phyloP scores from a whole-genome alignment of 2,888 invertebrate species.

The Petrolisthes cinctipes region DNA sequence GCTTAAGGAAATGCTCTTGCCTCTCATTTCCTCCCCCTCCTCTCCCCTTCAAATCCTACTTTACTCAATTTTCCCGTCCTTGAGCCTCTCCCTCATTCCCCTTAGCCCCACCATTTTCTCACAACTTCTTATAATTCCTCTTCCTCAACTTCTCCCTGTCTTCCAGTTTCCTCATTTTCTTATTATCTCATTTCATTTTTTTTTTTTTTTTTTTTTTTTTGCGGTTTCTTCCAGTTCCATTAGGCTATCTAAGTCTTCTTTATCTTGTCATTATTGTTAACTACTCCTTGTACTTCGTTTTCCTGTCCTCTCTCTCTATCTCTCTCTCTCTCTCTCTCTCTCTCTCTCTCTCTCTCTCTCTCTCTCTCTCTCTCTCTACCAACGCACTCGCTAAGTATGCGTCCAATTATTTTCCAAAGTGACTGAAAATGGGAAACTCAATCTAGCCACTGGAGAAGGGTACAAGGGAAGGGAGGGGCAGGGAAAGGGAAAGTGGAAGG shows the following conservation, averaged over 20 bases:
- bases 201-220: no score
- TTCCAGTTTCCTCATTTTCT: no score
- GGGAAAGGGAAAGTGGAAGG: neutral
- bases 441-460: neutral
- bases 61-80: no score
- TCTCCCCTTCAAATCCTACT: no score
- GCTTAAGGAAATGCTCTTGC: neutral
- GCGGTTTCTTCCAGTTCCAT: no score
- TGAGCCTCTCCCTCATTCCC: no score
- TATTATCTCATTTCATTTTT: no score
- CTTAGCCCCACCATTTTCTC: no score
- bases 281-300: neutral
- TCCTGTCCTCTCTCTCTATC: neutral
- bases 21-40: neutral
- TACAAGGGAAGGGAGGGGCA: neutral
- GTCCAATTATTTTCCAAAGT: neutral
- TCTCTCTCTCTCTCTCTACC: conserved; percentile 8
- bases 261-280: neutral
- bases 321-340: neutral
- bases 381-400: neutral
- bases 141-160: no score
- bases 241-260: neutral
- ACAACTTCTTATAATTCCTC: no score
- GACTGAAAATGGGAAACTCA: neutral
- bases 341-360: neutral